Base-by-base conservation (phyloP, 2,888 invertebrate species). In the Andrena bucephala region DNA sequence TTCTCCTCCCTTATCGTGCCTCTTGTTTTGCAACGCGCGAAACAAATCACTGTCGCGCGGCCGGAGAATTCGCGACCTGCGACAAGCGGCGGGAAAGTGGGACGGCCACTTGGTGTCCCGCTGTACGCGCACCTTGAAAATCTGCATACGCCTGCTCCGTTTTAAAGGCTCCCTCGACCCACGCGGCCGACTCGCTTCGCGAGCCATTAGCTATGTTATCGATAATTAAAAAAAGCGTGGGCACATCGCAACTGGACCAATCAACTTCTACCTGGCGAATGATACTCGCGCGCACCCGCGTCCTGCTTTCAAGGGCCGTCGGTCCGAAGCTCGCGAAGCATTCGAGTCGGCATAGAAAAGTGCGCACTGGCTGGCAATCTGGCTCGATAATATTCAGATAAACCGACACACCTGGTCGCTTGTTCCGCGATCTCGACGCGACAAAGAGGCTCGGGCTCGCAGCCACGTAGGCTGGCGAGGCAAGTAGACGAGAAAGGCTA, bases 321-420 rank as follows among this genome's bases (percentile, higher is more conserved):
- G 54, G 0, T 1, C 54, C 54, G 8, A 54, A 5, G 29, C 13
- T 20, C 69, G 63, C 62, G 70, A 73, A 33, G 31, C 70, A 60
- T 60, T 69, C 42, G 52, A 27, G 13, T 4, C 1, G 42, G 16
- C 42, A 1, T 67, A 27, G 74, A 79, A 76, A 82, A 76, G 59
- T 33, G 48, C 63, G 82, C 48, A 77, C 85, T 77, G 77, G 78
- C 82, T 83, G 77, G 87, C 89, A 85, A 88, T 85, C 88, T 83
- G 74, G 80, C 81, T 77, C 85, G 90, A 90, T 89, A 89, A 89
- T 87, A 82, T 80, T 77, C 83, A 74, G 90, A 90, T 90, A 88
- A 87, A 85, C 81, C 84, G 89, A 89, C 89, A 82, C 85, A 89
- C 87, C 85, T 85, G 84, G 87, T 66, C 76, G 62, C 87, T 77